A percentile compares a stretch with the other conserved stretches of the same genome.
Evolutionary conservation across 1,140 invertebrate genomes (phyloP).

Genomic region (Neomicropteryx cornuta): DNA sequence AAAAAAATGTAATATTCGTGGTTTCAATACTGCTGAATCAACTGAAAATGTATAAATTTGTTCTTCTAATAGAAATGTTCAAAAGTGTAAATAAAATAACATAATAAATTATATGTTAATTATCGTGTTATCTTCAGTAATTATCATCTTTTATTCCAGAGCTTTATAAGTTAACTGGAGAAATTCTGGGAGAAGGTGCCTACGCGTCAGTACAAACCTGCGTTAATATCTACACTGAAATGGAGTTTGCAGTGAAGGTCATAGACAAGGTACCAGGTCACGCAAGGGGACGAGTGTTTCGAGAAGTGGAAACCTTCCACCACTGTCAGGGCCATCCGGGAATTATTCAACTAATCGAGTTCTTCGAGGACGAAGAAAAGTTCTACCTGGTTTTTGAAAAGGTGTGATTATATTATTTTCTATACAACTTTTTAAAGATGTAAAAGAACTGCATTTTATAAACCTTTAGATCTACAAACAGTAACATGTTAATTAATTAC

Average conservation of each 20-base stretch:
- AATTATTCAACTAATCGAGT: slow-evolving; percentile 94
- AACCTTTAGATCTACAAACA: too few species aligned
- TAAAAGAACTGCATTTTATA: neutral
- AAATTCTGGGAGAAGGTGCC: slow-evolving; percentile 90
- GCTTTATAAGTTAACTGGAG: slow-evolving; percentile 88
- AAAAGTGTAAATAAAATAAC: too few species aligned
- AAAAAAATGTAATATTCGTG: too few species aligned
- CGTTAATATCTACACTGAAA: slow-evolving; percentile 77
- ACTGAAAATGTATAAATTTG: too few species aligned
- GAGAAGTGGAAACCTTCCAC: slow-evolving; percentile 97
- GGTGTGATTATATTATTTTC: slow-evolving; percentile 26
- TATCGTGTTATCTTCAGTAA: slow-evolving; percentile 1
- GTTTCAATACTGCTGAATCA: too few species aligned
- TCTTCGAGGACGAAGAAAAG: slow-evolving; percentile 93
- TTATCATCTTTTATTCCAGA: slow-evolving; percentile 50
- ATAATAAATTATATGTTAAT: slow-evolving; percentile 1
- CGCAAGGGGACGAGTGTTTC: slow-evolving; percentile 85
- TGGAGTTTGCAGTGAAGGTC: slow-evolving; percentile 96
- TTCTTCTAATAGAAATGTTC: too few species aligned
- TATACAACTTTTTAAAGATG: slow-evolving; percentile 2
- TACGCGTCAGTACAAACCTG: slow-evolving; percentile 94
- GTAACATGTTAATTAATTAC: too few species aligned
- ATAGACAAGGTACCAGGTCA: slow-evolving; percentile 92
- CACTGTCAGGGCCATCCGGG: slow-evolving; percentile 94
- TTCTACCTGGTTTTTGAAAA: slow-evolving; percentile 99